Evolutionary conservation across 2,113 vertebrate species (phyloP).

Genomic region (Laterallus jamaicensis): DNA sequence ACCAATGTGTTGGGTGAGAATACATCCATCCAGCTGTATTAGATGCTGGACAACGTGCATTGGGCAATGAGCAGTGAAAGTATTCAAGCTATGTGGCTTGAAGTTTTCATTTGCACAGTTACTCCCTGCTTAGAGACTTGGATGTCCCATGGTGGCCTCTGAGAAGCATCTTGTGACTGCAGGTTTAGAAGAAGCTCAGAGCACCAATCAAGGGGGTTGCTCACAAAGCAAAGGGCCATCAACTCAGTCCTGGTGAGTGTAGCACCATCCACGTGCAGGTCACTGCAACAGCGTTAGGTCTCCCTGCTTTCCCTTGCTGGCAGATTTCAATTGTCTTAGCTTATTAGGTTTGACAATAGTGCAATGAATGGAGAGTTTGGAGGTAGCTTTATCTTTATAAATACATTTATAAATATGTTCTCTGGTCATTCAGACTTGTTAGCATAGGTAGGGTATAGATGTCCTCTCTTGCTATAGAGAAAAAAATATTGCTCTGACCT

Average conservation of each 20-base stretch:
- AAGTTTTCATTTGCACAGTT: neutral
- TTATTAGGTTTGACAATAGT: constrained; percentile 34
- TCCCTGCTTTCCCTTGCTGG: neutral
- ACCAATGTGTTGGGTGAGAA: neutral
- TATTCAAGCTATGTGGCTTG: neutral
- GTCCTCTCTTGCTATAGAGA: neutral
- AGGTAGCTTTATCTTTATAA: constrained; percentile 3
- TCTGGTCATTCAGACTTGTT: neutral
- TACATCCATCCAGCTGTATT: neutral
- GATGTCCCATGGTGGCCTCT: neutral
- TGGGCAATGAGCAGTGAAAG: neutral
- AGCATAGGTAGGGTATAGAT: neutral
- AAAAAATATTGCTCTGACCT: neutral
- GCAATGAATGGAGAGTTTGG: constrained; percentile 20
- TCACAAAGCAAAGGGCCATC: neutral
- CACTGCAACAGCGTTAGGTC: neutral
- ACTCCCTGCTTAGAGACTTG: neutral
- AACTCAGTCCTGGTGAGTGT: neutral
- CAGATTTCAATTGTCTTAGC: constrained; percentile 42
- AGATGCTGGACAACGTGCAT: accelerated
- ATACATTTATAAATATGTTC: constrained; percentile 15
- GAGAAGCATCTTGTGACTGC: neutral
- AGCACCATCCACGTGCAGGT: neutral
- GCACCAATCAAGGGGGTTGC: neutral
- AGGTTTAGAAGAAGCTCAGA: neutral